Base-by-base conservation (phyloP, 2,888 invertebrate species). In the Ernsta delagoae region DNA sequence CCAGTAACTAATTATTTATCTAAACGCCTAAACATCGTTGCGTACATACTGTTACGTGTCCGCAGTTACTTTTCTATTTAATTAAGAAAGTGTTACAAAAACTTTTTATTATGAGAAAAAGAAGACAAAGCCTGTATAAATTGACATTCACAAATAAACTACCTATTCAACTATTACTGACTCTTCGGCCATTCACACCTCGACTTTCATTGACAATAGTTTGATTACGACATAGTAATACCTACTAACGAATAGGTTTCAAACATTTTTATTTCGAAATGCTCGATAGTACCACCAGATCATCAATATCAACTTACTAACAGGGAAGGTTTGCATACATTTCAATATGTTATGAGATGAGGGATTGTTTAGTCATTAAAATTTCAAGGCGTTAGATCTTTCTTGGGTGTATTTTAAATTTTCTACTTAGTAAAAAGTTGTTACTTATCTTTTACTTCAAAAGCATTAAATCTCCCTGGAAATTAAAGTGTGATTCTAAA, bases 141-240 rank as follows among this genome's bases (percentile, higher is more conserved):
- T 60, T 66, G 59, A 66, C 66, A 66, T 66, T 66, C 66, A 66
- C 66, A 66, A 66, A 66, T 66, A 66, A 66, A 66, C 65, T 54
- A 66, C 34, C 66, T 45, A 66, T 66, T 60, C 60, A 60, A 60
- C 66, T 60, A 60, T 66, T 54, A 60, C 66, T 60, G 66, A 54
- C 60, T 60, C 60, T 34, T 66, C 66, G 59, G 66, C 60, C 66
- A 45, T 66, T 66, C 66, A 60, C 66, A 66, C 66, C 53, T 60
- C 66, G 60, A 60, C 66, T 66, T 66, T 60, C 66, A 60, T 60
- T 60, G 60, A 60, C 66, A 66, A 66, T 66, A 43, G 54, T 60
- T 39, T 59, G 59, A 66, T 66, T 66, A 60, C 60, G 54, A 59
- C 53, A 66, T 66, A 54, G 41, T 53, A 60, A 65, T 59, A 65